Conservation (phyloP, 2,888 invertebrate genomes). For the Tinea trinotella region DNA sequence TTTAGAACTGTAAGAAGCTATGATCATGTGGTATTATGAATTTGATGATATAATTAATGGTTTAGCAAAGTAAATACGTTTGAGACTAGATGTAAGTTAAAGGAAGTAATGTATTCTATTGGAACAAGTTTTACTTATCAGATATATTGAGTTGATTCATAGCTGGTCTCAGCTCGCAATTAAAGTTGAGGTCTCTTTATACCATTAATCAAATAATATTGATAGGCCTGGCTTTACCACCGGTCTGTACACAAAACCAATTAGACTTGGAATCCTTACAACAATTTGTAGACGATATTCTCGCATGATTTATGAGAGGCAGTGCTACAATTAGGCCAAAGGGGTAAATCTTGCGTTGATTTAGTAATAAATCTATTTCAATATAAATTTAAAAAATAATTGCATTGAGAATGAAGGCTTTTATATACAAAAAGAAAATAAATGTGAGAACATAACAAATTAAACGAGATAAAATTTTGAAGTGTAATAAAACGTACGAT, state of each 20-base stretch:
- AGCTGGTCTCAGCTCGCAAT: slow-evolving; percentile 57
- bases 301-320: slow-evolving; percentile 51
- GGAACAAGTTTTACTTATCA: slow-evolving; percentile 56
- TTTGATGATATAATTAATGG: background rate
- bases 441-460: background rate
- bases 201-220: slow-evolving; percentile 67
- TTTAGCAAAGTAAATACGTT: background rate
- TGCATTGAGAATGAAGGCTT: background rate
- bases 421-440: background rate
- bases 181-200: slow-evolving; percentile 53
- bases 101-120: slow-evolving; percentile 17
- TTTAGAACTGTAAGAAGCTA: background rate
- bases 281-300: slow-evolving; percentile 36
- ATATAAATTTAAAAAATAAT: background rate
- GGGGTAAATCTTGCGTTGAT: slow-evolving; percentile 27
- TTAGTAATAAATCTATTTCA: slow-evolving; percentile 7
- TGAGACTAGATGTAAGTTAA: background rate
- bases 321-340: slow-evolving; percentile 49
- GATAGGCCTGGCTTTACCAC: slow-evolving; percentile 39
- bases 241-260: slow-evolving; percentile 54
- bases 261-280: slow-evolving; percentile 58
- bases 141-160: slow-evolving; percentile 67
- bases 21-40: background rate
- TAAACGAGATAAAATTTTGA: slow-evolving; percentile 1
- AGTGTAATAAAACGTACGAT: slow-evolving; percentile 7